Evolutionary conservation across 2,888 invertebrate genomes (phyloP), one percentile per base, ranked within the genome.

Genomic region (Cryptops parisi): DNA sequence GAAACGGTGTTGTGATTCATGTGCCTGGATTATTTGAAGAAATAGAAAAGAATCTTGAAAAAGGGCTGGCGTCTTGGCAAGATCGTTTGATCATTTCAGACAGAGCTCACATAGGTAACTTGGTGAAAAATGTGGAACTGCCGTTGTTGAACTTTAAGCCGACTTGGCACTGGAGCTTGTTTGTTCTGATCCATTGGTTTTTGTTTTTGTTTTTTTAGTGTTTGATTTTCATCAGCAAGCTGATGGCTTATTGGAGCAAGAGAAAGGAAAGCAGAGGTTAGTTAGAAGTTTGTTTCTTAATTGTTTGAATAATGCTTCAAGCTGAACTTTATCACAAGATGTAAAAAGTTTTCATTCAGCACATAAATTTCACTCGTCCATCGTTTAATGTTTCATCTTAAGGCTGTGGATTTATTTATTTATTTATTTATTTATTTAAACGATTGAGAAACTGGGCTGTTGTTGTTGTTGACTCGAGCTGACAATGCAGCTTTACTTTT

Each of bases 1-100:
- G 94, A 48, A 97, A 97, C 71, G 98, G 98, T 22, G 97, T 98
- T 51, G 98, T 99, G 19, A 85, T 99, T 61, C 94, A 98, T 71
- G 70, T 98, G 58, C 93, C 93, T 0, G 90, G 93, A 5, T 75
- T 98, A 44, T 96, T 97, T 71, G 88, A 91, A 25, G 98, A 99
- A 72, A 70, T 98, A 60, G 79, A 81, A 62, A 88, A 90, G 69
- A 96, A 93, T 71, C 90, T 89, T 67, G 77, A 78, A 38, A 90
- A 90, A 67, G 94, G 94, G 21, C 75, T 96, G 65, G 77, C 74
- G 58, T 79, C 81, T 61, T 85, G 89, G 83, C 74, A 83, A 64
- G 74, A 82, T 38, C 76, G 94, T 51, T 76, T 99, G 56, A 77
- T 94, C 59, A 88, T 98, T 60, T 98, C 97, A 0, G 90, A 94